Conservation (phyloP, 1,140 invertebrate species). For the Drosophila sp. region DNA sequence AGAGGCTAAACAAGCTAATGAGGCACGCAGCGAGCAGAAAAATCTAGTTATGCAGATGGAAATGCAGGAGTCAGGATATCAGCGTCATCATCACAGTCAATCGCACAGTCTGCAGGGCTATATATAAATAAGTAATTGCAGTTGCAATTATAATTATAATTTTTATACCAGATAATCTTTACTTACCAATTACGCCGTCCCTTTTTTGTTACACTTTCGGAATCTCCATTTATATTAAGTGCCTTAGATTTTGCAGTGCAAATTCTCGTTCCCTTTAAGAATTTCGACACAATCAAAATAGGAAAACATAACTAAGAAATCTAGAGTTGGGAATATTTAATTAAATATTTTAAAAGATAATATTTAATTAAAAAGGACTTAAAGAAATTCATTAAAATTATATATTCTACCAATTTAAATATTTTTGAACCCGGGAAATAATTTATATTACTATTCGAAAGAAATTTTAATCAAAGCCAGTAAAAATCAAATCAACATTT, state of each 20-base stretch:
- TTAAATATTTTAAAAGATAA: too few species aligned
- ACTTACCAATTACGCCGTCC: slow-evolving; percentile 12
- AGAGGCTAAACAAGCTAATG: slow-evolving; percentile 89
- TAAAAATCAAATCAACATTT: too few species aligned
- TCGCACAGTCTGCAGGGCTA: slow-evolving; percentile 83
- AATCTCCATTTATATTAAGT: background rate
- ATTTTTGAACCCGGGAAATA: too few species aligned
- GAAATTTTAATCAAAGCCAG: too few species aligned
- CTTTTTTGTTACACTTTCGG: background rate
- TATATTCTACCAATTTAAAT: too few species aligned
- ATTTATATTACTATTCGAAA: too few species aligned
- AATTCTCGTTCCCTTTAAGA: too few species aligned
- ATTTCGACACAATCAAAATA: too few species aligned
- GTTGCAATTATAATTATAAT: slow-evolving; percentile 15
- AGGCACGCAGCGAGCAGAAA: slow-evolving; percentile 89
- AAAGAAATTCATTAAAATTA: too few species aligned
- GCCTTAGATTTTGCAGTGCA: slow-evolving; percentile 4
- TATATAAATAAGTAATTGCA: slow-evolving; percentile 64
- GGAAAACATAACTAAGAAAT: too few species aligned
- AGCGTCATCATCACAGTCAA: slow-evolving; percentile 80
- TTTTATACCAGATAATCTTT: slow-evolving; percentile 20
- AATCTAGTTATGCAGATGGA: slow-evolving; percentile 94
- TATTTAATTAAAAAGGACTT: too few species aligned
- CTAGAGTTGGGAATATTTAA: too few species aligned
- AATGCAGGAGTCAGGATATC: slow-evolving; percentile 86